A percentile compares a stretch with the other conserved stretches of the same genome.
Conservation (phyloP, 2,888 invertebrate species). For the Drosophila yooni region DNA sequence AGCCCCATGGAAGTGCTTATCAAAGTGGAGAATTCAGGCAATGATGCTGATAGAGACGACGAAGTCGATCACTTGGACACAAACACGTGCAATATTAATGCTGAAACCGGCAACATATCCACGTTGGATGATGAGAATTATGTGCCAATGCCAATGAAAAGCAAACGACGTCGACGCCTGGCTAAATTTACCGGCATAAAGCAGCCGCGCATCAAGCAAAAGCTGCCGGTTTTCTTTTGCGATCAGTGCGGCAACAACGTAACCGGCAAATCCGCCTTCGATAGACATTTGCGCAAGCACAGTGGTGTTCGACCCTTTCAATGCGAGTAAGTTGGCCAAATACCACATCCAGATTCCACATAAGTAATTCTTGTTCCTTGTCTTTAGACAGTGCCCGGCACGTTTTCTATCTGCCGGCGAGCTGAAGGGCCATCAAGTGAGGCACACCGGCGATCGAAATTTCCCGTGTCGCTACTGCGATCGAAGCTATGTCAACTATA, state of each 20-base stretch:
- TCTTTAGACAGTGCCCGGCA: constrained; percentile 72
- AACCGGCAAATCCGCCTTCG: constrained; percentile 77
- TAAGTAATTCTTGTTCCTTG: background rate
- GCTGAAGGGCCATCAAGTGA: constrained; percentile 78
- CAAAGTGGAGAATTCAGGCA: constrained; percentile 46
- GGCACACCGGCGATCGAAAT: constrained; percentile 78
- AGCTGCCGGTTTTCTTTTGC: constrained; percentile 71
- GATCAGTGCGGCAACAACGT: constrained; percentile 81
- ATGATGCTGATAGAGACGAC: constrained; percentile 36
- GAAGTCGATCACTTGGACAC: constrained; percentile 59
- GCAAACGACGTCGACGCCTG: constrained; percentile 22
- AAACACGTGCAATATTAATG: constrained; percentile 11
- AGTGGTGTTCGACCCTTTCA: constrained; percentile 79
- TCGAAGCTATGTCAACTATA: constrained; percentile 77
- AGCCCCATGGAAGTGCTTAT: constrained; percentile 56
- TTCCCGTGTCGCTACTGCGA: constrained; percentile 78
- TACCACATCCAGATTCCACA: background rate
- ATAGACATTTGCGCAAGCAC: constrained; percentile 78
- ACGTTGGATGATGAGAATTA: constrained; percentile 9
- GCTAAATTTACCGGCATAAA: constrained; percentile 17
- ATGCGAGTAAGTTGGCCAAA: constrained; percentile 74
- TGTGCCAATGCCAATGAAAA: constrained; percentile 4
- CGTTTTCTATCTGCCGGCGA: constrained; percentile 79
- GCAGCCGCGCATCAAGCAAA: constrained; percentile 39
- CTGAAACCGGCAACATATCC: constrained; percentile 7